Evolutionary conservation across 2,797 vertebrate species (phyloP).

Genomic region (Propithecus perrieri): DNA sequence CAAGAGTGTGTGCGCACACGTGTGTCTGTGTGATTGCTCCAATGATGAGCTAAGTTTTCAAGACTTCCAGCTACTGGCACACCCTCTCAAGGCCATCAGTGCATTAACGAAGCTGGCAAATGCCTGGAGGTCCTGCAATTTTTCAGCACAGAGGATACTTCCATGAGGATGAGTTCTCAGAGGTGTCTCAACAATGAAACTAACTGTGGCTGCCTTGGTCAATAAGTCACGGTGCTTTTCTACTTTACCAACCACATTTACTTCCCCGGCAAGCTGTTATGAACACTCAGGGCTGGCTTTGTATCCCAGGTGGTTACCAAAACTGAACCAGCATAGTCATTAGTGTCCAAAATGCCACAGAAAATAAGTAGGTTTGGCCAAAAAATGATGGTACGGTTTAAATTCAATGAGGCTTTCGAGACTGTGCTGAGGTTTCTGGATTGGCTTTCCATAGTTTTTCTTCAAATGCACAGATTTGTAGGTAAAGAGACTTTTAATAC

Average conservation of each 20-base stretch:
- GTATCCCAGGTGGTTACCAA: conserved; percentile 30
- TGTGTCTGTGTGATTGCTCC: conserved; percentile 11
- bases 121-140: background rate
- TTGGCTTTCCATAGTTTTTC: conserved; percentile 69
- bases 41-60: conserved; percentile 1
- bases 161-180: background rate
- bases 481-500: conserved; percentile 34
- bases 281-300: conserved; percentile 28
- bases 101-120: background rate
- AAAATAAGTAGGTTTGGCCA: conserved; percentile 50
- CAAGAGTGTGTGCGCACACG: fast-evolving
- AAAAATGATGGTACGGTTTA: conserved; percentile 41
- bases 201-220: background rate
- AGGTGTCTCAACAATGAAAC: background rate
- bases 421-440: conserved; percentile 63
- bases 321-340: conserved; percentile 36
- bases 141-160: background rate
- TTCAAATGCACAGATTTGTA: conserved; percentile 51
- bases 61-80: background rate
- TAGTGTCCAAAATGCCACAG: background rate
- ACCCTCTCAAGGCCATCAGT: background rate
- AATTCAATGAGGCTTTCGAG: conserved; percentile 67
- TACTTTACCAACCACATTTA: conserved; percentile 42
- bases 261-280: background rate
- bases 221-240: conserved; percentile 11